Percentiles rank a stretch among this genome's conserved stretches.
Conservation (phyloP, 2,888 invertebrate species). For the Sturmia bella region DNA sequence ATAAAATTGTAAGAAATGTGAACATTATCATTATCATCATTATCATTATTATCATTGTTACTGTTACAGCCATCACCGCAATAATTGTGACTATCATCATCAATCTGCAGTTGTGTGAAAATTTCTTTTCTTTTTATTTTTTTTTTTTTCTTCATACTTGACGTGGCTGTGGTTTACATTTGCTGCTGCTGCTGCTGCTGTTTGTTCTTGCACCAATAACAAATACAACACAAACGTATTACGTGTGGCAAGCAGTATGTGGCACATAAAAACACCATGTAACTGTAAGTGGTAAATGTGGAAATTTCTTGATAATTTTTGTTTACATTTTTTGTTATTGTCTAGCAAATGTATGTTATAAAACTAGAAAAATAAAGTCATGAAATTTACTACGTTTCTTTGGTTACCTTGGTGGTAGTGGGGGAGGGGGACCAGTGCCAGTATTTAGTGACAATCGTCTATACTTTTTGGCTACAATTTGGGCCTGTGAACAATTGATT, state of each 20-base stretch:
- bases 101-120: slow-evolving; percentile 53
- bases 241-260: slow-evolving; percentile 42
- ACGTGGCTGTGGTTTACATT: slow-evolving; percentile 16
- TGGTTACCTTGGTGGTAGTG: slow-evolving; percentile 3
- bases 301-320: slow-evolving; percentile 70
- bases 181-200: too few relatives aligned
- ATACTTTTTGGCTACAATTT: slow-evolving; percentile 7
- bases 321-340: slow-evolving; percentile 32
- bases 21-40: slow-evolving; percentile 63
- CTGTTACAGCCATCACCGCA: slow-evolving; percentile 58
- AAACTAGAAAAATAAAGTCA: slow-evolving; percentile 47
- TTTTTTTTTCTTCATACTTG: slow-evolving; percentile 16
- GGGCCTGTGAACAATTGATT: slow-evolving; percentile 37
- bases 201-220: slow-evolving; percentile 11
- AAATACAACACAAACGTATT: slow-evolving; percentile 1
- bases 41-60: slow-evolving; percentile 63
- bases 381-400: slow-evolving; percentile 43
- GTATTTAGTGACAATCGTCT: slow-evolving; percentile 28
- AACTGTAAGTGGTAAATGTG: slow-evolving; percentile 31
- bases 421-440: slow-evolving; percentile 2
- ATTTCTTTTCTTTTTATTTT: background rate
- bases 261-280: slow-evolving; percentile 27
- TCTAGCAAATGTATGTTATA: slow-evolving; percentile 58
- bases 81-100: slow-evolving; percentile 61
- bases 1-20: slow-evolving; percentile 54